These are phyloP conservation scores for Dendrolimus pini DNA, from an alignment of 2,888 invertebrate genomes.

Conservation along the genomic window DNA sequence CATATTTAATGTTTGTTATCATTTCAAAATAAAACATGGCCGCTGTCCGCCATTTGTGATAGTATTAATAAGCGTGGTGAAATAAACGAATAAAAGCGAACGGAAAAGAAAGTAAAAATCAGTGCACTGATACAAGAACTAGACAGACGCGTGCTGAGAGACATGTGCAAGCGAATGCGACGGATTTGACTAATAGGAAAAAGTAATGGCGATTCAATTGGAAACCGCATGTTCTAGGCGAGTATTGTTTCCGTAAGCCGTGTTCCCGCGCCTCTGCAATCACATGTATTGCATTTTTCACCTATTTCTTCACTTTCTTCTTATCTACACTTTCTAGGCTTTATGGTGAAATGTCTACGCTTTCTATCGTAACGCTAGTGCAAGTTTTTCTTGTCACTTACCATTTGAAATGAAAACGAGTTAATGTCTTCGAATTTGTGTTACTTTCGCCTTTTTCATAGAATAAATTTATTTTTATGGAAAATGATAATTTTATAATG, in stretches of 20 bases:
- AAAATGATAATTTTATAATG: neutral
- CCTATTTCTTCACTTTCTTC: conserved; percentile 74
- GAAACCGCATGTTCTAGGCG: conserved; percentile 48
- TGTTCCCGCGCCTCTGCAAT: conserved; percentile 45
- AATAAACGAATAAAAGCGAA: conserved; percentile 65
- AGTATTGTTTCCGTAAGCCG: conserved; percentile 39
- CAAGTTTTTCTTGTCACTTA: conserved; percentile 65
- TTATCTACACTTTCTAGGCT: conserved; percentile 71
- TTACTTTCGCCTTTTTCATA: conserved; percentile 25
- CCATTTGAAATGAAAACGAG: conserved; percentile 67
- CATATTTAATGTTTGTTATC: conserved; percentile 1
- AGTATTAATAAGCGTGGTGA: conserved; percentile 29
- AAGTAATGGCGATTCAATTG: conserved; percentile 56
- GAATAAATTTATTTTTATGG: neutral
- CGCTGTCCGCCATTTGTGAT: conserved; percentile 5
- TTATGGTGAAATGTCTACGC: conserved; percentile 71
- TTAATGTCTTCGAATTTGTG: conserved; percentile 28
- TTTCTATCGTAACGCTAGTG: conserved; percentile 71
- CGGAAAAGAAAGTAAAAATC: conserved; percentile 76
- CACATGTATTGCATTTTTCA: conserved; percentile 59
- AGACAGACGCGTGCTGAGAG: conserved; percentile 60
- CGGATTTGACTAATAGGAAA: conserved; percentile 58
- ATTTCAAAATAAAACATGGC: conserved; percentile 9
- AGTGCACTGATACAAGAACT: conserved; percentile 67
- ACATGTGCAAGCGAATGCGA: conserved; percentile 51